Evolutionary conservation across 2,113 vertebrate genomes (phyloP).

Genomic region (Heteronetta atricapilla): DNA sequence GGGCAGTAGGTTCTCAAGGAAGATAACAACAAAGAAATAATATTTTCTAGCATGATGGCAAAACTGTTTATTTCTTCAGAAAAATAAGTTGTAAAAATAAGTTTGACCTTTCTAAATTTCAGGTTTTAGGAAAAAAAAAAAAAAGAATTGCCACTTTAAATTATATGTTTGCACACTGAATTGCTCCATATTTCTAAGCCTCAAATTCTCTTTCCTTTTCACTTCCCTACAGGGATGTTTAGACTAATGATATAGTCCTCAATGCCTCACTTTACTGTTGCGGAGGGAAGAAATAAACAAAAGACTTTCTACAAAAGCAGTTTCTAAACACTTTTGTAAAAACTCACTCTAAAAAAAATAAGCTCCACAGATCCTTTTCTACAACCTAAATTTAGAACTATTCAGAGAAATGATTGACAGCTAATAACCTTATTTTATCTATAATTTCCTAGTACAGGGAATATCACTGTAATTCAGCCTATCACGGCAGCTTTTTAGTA

Average conservation of each 20-base stretch:
- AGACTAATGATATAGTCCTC: not conserved
- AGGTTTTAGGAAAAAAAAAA: not conserved
- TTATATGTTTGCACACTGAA: not conserved
- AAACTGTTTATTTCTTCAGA: constrained; percentile 43
- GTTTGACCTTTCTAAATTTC: constrained; percentile 40
- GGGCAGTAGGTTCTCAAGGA: not conserved
- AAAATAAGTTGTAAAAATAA: constrained; percentile 27
- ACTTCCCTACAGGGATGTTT: not conserved
- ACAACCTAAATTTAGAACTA: constrained; percentile 12
- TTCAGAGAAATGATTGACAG: constrained; percentile 7
- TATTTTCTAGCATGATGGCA: not conserved
- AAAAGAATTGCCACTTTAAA: not conserved
- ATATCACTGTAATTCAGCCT: not conserved
- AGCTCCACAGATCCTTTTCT: not conserved
- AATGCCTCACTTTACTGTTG: not conserved
- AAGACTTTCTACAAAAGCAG: not conserved
- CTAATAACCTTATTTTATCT: constrained; percentile 5
- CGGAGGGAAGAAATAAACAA: not conserved
- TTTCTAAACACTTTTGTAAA: not conserved
- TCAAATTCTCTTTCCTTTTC: not conserved
- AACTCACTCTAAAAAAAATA: not conserved
- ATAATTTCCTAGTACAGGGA: constrained; percentile 15
- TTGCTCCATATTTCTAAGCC: not conserved
- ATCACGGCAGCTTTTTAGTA: not conserved
- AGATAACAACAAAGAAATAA: constrained; percentile 13